Conservation (phyloP, 2,797 vertebrate species). For the Rachycentron canadum region DNA sequence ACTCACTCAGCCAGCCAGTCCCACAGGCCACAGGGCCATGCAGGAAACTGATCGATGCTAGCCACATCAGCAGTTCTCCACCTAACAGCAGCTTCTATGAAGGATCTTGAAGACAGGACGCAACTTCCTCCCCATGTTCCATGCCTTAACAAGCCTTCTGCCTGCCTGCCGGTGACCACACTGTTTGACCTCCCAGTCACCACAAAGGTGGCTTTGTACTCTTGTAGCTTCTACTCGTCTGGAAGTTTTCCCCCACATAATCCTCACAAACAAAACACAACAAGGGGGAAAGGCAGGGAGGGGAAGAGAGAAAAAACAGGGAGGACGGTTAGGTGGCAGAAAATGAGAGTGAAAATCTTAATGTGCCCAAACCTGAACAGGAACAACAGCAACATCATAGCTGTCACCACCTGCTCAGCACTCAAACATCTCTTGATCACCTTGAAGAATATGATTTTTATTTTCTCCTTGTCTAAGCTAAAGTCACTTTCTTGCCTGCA, state of each 20-base stretch:
- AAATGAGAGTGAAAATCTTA: slow-evolving; percentile 57
- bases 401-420: slow-evolving; percentile 55
- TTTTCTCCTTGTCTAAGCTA: slow-evolving; percentile 24
- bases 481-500: slow-evolving; percentile 46
- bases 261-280: slow-evolving; percentile 57
- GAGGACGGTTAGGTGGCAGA: slow-evolving; percentile 19
- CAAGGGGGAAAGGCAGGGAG: slow-evolving; percentile 13
- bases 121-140: slow-evolving; percentile 45
- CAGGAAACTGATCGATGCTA: slow-evolving; percentile 72
- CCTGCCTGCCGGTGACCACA: slow-evolving; percentile 18
- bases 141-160: slow-evolving; percentile 58
- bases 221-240: slow-evolving; percentile 46
- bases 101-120: slow-evolving; percentile 51
- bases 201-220: slow-evolving; percentile 56
- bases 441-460: slow-evolving; percentile 41
- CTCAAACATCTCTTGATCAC: slow-evolving; percentile 36
- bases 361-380: slow-evolving; percentile 50
- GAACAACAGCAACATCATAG: slow-evolving; percentile 53
- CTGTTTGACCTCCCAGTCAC: slow-evolving; percentile 31
- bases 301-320: background rate
- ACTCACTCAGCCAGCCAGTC: slow-evolving; percentile 49
- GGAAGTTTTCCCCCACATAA: slow-evolving; percentile 51
- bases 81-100: slow-evolving; percentile 59
- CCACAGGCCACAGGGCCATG: slow-evolving; percentile 50
- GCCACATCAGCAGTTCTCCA: slow-evolving; percentile 77